Conservation (phyloP, 2,888 invertebrate genomes). For the Standfussiana lucernea region DNA sequence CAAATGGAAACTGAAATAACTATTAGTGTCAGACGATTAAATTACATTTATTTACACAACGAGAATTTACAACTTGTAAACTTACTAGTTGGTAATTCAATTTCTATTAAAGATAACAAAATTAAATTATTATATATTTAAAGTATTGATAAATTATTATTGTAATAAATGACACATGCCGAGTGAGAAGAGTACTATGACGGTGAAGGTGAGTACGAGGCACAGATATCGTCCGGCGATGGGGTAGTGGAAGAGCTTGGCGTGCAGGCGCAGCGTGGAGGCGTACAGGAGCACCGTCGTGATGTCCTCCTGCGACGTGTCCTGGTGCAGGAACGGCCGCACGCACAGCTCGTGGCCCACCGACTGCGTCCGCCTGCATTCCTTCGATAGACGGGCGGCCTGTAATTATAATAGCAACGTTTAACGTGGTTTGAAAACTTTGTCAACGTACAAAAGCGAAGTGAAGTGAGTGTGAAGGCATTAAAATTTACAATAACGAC, state of each 20-base stretch:
- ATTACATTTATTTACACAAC: constrained; percentile 35
- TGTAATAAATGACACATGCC: constrained; percentile 93
- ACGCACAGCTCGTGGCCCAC: constrained; percentile 95
- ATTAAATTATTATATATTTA: constrained; percentile 14
- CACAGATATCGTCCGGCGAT: constrained; percentile 93
- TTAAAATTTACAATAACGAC: not conserved
- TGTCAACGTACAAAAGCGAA: not conserved
- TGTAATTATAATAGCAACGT: constrained; percentile 77
- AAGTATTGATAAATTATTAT: constrained; percentile 68
- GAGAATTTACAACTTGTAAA: constrained; percentile 46
- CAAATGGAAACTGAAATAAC: constrained; percentile 3
- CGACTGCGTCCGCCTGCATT: constrained; percentile 93
- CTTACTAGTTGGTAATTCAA: constrained; percentile 17
- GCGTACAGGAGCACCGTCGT: constrained; percentile 94
- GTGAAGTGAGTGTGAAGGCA: not conserved
- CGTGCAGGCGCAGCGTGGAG: constrained; percentile 93
- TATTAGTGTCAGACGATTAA: constrained; percentile 21
- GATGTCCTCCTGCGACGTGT: constrained; percentile 94
- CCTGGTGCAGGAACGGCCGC: constrained; percentile 95
- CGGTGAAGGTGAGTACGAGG: constrained; percentile 90
- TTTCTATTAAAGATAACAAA: constrained; percentile 16
- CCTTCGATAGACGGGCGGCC: constrained; percentile 94
- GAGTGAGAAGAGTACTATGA: constrained; percentile 92
- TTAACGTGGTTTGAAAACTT: not conserved
- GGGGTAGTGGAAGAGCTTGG: constrained; percentile 94